phyloP scores from a whole-genome alignment of 2,113 vertebrate genomes.

The Oncorhynchus keta region DNA sequence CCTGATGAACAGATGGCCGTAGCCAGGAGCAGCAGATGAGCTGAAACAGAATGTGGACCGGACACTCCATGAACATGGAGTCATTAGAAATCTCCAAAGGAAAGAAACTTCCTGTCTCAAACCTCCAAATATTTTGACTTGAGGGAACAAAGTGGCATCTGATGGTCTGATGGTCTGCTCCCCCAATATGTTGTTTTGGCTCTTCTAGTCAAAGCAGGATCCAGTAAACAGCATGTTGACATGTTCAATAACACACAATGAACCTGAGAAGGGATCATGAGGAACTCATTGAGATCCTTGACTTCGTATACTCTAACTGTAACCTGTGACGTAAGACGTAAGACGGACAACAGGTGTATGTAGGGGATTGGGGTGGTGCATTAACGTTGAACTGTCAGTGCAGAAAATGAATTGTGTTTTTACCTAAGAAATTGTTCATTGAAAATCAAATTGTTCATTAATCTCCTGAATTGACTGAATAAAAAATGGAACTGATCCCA shows the following conservation, averaged over 20 bases:
- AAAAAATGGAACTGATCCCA: neutral
- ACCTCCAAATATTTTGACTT: conserved; percentile 14
- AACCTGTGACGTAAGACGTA: too few species aligned
- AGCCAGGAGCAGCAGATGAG: conserved; percentile 38
- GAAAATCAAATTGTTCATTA: neutral
- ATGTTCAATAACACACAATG: neutral
- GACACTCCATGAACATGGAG: conserved; percentile 21
- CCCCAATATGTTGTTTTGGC: neutral
- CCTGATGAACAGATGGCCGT: conserved; percentile 49
- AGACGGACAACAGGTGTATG: too few species aligned
- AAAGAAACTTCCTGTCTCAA: conserved; percentile 33
- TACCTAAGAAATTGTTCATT: neutral
- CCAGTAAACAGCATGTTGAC: neutral
- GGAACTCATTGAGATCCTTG: too few species aligned
- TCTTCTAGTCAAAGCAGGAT: neutral
- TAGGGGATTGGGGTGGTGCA: too few species aligned
- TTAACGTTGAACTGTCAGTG: neutral
- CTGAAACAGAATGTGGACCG: conserved; percentile 39
- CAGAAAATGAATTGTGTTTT: neutral
- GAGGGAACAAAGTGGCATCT: neutral
- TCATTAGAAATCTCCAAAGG: too few species aligned
- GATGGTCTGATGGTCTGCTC: neutral
- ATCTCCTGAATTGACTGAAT: neutral
- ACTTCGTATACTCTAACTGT: too few species aligned
- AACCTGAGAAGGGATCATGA: too few species aligned